Evolutionary conservation across 2,888 invertebrate species (phyloP).

Genomic region (Leistus spinibarbis): DNA sequence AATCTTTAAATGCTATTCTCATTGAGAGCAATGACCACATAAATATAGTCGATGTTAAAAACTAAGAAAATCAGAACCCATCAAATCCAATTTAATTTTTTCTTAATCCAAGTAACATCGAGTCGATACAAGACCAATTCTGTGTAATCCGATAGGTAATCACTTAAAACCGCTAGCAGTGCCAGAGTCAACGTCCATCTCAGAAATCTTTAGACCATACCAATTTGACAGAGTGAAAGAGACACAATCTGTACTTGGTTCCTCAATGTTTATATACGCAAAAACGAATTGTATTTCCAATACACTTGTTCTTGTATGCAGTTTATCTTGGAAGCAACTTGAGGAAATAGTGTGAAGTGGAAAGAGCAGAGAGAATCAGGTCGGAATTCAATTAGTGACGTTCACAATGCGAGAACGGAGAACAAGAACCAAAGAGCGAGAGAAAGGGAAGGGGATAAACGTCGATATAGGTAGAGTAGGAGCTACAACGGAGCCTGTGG

Average conservation of each 20-base stretch:
- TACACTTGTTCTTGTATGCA: too few relatives aligned
- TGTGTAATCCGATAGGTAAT: conserved; percentile 14
- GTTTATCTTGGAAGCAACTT: not conserved
- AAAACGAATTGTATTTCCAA: not conserved
- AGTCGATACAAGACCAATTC: conserved; percentile 1
- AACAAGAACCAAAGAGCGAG: not conserved
- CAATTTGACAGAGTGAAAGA: not conserved
- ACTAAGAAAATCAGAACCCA: not conserved
- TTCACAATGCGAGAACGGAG: conserved; percentile 38
- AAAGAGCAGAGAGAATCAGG: conserved; percentile 40
- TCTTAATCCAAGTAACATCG: not conserved
- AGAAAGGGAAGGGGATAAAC: not conserved
- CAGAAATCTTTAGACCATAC: not conserved
- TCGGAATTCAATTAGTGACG: conserved; percentile 54
- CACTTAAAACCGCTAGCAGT: conserved; percentile 21
- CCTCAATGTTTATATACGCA: not conserved
- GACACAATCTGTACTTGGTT: not conserved
- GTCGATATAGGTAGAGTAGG: not conserved
- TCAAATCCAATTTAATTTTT: conserved; percentile 8
- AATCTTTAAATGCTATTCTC: not conserved
- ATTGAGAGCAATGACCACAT: not conserved
- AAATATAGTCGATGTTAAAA: not conserved
- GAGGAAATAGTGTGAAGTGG: not conserved
- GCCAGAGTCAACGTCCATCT: not conserved
- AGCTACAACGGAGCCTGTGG: not conserved